A percentile compares a stretch with the other conserved stretches of the same genome.
phyloP scores from a whole-genome alignment of 2,888 invertebrate genomes.

The Apotomis turbidana region DNA sequence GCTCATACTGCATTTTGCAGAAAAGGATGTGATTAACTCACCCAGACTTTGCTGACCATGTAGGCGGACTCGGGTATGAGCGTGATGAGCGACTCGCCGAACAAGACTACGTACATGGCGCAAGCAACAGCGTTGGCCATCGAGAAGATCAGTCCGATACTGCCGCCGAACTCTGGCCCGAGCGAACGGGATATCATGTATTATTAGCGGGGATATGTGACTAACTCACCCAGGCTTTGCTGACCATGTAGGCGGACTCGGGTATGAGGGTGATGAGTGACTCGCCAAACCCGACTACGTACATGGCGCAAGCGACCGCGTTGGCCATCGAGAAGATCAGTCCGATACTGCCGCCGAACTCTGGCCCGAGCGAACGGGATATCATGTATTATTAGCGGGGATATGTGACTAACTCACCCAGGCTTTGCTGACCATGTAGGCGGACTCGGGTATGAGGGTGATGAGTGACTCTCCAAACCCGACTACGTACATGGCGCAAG shows the following conservation, averaged over 20 bases:
- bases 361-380: conserved; percentile 97
- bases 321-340: conserved; percentile 98
- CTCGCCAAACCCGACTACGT: conserved; percentile 99
- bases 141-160: conserved; percentile 98
- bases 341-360: conserved; percentile 98
- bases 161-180: conserved; percentile 98
- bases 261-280: conserved; percentile 90
- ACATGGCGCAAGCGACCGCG: conserved; percentile 98
- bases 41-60: conserved; percentile 77
- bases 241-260: conserved; percentile 72
- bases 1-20: background rate
- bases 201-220: conserved; percentile 74
- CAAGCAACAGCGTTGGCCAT: conserved; percentile 98
- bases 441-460: conserved; percentile 84
- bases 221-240: conserved; percentile 73
- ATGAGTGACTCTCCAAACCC: conserved; percentile 97
- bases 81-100: conserved; percentile 94
- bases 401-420: conserved; percentile 64
- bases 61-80: conserved; percentile 82
- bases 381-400: conserved; percentile 93
- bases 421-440: conserved; percentile 73
- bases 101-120: conserved; percentile 99
- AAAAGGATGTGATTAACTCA: conserved; percentile 51
- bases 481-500: conserved; percentile 99
- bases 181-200: conserved; percentile 99